Conservation (phyloP, 1,140 invertebrate species). For the Lordiphosa stackelbergi region DNA sequence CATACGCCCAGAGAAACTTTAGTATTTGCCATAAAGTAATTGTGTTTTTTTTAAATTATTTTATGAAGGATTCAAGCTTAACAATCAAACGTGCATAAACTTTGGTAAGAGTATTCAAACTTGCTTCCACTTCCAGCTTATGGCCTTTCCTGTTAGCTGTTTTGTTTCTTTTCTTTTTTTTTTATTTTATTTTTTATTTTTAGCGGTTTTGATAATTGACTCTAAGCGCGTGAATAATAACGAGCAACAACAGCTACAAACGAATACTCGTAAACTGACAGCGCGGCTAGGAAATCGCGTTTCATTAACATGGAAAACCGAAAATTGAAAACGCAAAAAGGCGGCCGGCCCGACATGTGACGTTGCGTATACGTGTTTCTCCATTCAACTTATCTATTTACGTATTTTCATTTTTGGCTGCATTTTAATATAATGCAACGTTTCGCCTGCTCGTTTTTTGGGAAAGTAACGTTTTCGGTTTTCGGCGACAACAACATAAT, state of each 20-base stretch:
- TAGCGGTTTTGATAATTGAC: conserved; percentile 63
- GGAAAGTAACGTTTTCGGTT: conserved; percentile 45
- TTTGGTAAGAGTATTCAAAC: no score
- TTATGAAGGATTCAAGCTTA: no score
- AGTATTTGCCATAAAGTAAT: no score
- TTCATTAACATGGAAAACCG: conserved; percentile 66
- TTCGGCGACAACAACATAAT: conserved; percentile 64
- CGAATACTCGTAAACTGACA: conserved; percentile 21
- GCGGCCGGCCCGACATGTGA: conserved; percentile 43
- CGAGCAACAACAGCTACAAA: conserved; percentile 43
- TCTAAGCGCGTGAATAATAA: conserved; percentile 70
- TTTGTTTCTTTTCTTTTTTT: no score
- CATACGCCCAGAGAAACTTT: no score
- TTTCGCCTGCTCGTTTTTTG: conserved; percentile 38
- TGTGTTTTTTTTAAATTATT: no score
- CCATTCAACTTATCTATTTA: conserved; percentile 34
- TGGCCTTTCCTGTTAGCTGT: conserved; percentile 1
- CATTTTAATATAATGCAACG: conserved; percentile 48
- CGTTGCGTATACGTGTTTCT: conserved; percentile 57
- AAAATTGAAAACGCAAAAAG: conserved; percentile 45
- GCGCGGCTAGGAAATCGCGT: conserved; percentile 64
- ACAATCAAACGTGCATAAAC: no score
- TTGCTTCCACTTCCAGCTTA: background rate
- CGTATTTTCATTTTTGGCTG: conserved; percentile 7
- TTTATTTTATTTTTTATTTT: conserved; percentile 15